Evolutionary conservation across 2,888 invertebrate genomes (phyloP), one percentile per base, ranked within the genome.

Genomic region (Phyto melanocephala): DNA sequence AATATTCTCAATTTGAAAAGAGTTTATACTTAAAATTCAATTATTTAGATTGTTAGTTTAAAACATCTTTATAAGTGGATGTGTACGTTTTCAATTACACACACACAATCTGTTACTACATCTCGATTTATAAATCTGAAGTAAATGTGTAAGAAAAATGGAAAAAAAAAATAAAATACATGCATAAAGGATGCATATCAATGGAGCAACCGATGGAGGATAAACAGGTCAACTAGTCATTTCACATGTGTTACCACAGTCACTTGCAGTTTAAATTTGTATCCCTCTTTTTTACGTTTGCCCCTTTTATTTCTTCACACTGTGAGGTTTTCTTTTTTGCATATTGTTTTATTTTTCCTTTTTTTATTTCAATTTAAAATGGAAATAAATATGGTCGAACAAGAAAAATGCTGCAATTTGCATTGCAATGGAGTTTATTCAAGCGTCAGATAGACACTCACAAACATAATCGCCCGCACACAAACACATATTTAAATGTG

Each of bases 351-450:
- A 28, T 4, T 2, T 3, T 11, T 22, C 1, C 13, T 28, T 20
- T 56, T 35, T n/a, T 33, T 54, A 60, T 52, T 15, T 45, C 17
- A 78, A 17, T 67, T 52, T 62, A 20, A 54, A 80, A 60, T 56
- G 15, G 28, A 78, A 63, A 71, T 40, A 68, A 63, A 80, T 56
- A 74, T 37, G 13, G 42, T 70, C 37, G 28, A 63, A 42, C 47
- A 70, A 50, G 45, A 75, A 63, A 71, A 65, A 58, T 80, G 52
- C 60, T 35, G 47, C 63, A 74, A 68, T 71, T 67, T 76, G 45
- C 76, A 76, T 76, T 76, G 65, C 58, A 65, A 71, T 45, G 33
- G 60, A 80, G n/a, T 63, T 63, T 50, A 65, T 17, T 63, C 17
- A 63, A 63, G 62, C 68, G 54, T 35, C 20, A 28, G 45, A 42